phyloP scores from a whole-genome alignment of 2,888 invertebrate species.

The Diaphora mendica region DNA sequence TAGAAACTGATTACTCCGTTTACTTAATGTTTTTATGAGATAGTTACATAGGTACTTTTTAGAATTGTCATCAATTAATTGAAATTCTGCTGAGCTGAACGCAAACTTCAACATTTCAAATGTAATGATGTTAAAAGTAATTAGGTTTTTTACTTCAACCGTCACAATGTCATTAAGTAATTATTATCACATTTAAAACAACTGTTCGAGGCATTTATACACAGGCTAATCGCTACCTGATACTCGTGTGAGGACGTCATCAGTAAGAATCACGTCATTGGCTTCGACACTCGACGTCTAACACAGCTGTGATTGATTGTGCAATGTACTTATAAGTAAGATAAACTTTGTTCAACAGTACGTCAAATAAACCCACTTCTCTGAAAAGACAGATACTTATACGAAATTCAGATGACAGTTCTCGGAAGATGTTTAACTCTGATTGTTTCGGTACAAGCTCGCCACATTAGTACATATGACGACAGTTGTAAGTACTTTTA shows the following conservation, averaged over 20 bases:
- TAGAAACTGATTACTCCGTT: not conserved
- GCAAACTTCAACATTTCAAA: not conserved
- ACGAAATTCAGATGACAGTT: not conserved
- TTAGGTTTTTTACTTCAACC: not conserved
- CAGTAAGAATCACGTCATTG: not conserved
- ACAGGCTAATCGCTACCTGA: not conserved
- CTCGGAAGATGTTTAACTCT: not conserved
- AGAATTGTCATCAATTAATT: not conserved
- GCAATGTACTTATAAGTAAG: not conserved
- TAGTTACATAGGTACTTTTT: not conserved
- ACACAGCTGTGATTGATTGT: conserved; percentile 2
- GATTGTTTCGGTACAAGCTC: not conserved
- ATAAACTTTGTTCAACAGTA: not conserved
- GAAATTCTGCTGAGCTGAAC: not conserved
- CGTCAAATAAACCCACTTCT: not conserved
- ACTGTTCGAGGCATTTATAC: not conserved
- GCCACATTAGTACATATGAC: not conserved
- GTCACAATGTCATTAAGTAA: not conserved
- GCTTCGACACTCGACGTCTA: not conserved
- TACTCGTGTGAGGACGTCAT: not conserved
- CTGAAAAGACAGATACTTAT: not conserved
- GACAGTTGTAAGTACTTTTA: not conserved
- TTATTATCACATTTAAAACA: not conserved
- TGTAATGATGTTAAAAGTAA: not conserved
- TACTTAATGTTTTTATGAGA: not conserved